Base-by-base conservation (phyloP, 2,888 invertebrate species). In the Coelinius sp. region DNA sequence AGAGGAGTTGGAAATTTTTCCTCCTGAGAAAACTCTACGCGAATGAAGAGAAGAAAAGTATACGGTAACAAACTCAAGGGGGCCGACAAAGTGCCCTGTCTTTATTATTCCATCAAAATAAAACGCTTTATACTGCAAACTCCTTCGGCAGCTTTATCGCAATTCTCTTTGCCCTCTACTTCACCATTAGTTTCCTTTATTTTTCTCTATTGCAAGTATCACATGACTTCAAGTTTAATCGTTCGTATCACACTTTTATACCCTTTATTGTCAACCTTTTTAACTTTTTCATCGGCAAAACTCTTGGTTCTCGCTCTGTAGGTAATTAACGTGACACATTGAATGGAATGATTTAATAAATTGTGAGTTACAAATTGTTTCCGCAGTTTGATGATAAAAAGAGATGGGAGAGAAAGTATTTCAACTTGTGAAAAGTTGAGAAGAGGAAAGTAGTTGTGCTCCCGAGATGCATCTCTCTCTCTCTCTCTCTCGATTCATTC, bases 31-130 rank as follows among this genome's bases (percentile, higher is more conserved):
- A 62, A 52, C 59, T 71, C 56, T 35, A 38, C 25, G 17, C 59
- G 68, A 71, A 31, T 14, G 31, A 22, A 52, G 52, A 24, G 24
- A 1, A 22, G 10, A 22, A 24, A 1, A 52, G 20, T 20, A 3
- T 7, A 31, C 35, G 65, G 66, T 44, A 70, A 73, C 75, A 71
- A 76, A 77, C 76, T 77, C 52, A 73, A 73, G 75, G 75, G 72
- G 75, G 71, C 70, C 73, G 64, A 75, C 76, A 74, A 76, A 73
- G 70, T 73, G 75, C 79, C 74, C 77, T 75, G 75, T 77, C 78
- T 82, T 82, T 80, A 82, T 83, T 80, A 79, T 82, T 82, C 81
- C 77, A 81, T 83, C 80, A 79, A 80, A 82, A 82, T 80, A 79
- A 81, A 78, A 78, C 78, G 76, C 76, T 79, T 77, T 77, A 74